A percentile compares a stretch with the other conserved stretches of the same genome.
Conservation (phyloP, 2,888 invertebrate species). For the Micoletzkya japonica region DNA sequence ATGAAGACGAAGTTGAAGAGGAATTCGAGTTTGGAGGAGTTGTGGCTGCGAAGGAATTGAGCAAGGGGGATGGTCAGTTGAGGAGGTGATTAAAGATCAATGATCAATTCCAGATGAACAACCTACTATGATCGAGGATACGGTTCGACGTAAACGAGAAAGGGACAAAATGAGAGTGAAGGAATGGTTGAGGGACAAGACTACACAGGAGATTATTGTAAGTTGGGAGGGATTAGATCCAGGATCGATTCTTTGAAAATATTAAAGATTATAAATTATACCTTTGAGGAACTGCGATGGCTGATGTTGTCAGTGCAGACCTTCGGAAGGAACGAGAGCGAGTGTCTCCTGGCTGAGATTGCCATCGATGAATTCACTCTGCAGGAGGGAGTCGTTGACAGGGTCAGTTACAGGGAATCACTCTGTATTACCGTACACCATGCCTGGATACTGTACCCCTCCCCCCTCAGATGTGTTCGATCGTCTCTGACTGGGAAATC, state of each 20-base stretch:
- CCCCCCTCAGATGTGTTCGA: constrained; percentile 7
- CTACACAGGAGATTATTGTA: constrained; percentile 18
- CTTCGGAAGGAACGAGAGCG: constrained; percentile 35
- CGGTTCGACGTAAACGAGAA: constrained; percentile 4
- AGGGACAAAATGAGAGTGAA: constrained; percentile 27
- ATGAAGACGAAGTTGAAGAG: constrained; percentile 17
- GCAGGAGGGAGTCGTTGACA: constrained; percentile 45
- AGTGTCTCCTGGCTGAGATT: constrained; percentile 44
- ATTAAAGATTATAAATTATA: neutral
- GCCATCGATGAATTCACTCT: constrained; percentile 48
- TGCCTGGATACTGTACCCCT: too few species aligned
- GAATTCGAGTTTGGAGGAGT: constrained; percentile 22
- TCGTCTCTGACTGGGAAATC: constrained; percentile 12
- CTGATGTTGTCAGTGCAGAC: constrained; percentile 47
- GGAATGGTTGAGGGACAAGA: constrained; percentile 13
- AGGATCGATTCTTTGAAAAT: neutral
- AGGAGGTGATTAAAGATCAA: neutral
- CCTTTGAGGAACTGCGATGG: constrained; percentile 40
- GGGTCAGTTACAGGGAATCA: constrained; percentile 26
- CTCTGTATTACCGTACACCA: neutral
- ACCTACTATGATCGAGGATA: neutral
- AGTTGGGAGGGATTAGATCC: neutral
- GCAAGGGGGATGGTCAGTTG: neutral
- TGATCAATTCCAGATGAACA: constrained; percentile 1
- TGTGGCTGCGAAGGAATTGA: neutral